Base-by-base conservation (phyloP, 2,797 vertebrate species). In the Craterocephalus amniculus region DNA sequence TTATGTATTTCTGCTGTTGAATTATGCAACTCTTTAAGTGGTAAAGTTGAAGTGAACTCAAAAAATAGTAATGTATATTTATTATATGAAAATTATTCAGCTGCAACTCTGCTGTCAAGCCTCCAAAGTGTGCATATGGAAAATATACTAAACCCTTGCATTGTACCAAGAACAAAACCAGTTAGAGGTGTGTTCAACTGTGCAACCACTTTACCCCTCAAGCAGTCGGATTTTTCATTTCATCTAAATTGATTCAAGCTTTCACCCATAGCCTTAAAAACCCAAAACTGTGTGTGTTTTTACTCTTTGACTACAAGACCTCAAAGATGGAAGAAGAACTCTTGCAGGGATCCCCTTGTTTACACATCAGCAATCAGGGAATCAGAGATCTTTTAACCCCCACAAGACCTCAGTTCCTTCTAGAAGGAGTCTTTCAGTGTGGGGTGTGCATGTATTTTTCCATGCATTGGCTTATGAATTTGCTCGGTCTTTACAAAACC, bases 151-250 rank as follows among this genome's bases (percentile, higher is more conserved):
- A 49, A 22, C 20, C 4, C 14, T 20, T 20, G 40, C 16, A 43
- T 43, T 43, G 40, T 43, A 4, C 16, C 6, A 18, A 43, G 40
- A 43, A 43, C 2, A 43, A 43, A 43, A 43, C 18, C 3, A 22
- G n/a, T n/a, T 49, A 22, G 11, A 49, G 45, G 45, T 22, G 20
- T 9, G 45, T 49, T 43, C 14, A 40, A 13, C 36, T 16, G 36
- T 16, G 36, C 6, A 43, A 43, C 40, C 45, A 49, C 9, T 58
- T n/a, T 35, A 22, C 22, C 52, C 27, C 27, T 55, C 22, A 31
- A 43, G 2, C 32, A 10, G n/a, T 66, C 20, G 55, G 22, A 52
- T 57, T 24, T 78, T 45, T 54, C 13, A 68, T 56, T 66, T 63
- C 18, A 26, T 61, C 31, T 20, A 14, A 49, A 36, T 72, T 45